Percentiles rank a stretch among this genome's conserved stretches.
Evolutionary conservation across 2,113 vertebrate species (phyloP).

Genomic region (Perca schrenkii): DNA sequence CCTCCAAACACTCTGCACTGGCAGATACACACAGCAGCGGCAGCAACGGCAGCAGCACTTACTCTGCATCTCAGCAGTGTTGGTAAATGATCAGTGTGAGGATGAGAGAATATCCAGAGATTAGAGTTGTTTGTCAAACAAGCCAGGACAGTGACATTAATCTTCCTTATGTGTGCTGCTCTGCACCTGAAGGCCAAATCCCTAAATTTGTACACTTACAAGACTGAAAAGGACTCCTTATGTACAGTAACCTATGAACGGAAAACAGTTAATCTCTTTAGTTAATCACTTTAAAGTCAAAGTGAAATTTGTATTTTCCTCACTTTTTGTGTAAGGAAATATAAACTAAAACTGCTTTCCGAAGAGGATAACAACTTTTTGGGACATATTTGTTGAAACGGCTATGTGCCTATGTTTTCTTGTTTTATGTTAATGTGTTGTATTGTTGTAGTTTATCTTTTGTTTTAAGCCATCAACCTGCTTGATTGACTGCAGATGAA

Average conservation of each 20-base stretch:
- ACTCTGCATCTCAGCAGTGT: constrained; percentile 29
- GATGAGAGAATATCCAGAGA: constrained; percentile 67
- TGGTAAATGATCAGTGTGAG: constrained; percentile 66
- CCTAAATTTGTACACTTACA: constrained; percentile 16
- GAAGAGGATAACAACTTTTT: not conserved
- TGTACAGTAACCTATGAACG: not conserved
- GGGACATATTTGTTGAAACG: not conserved
- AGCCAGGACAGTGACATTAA: constrained; percentile 75
- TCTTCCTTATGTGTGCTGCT: constrained; percentile 64
- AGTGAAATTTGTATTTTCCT: not conserved
- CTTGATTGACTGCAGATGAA: too few relatives aligned
- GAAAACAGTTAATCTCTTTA: too few relatives aligned
- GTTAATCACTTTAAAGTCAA: not conserved
- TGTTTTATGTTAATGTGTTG: too few relatives aligned
- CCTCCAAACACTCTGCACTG: not conserved
- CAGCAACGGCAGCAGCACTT: constrained; percentile 19
- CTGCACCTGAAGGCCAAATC: constrained; percentile 22
- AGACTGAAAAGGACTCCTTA: constrained; percentile 1
- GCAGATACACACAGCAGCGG: constrained; percentile 13
- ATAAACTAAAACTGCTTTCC: not conserved
- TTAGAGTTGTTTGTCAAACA: constrained; percentile 68
- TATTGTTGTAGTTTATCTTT: too few relatives aligned
- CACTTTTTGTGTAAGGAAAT: not conserved
- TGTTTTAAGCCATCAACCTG: too few relatives aligned
- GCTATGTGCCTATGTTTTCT: not conserved